Conservation (phyloP, 2,888 invertebrate species). For the Glaucopsyche alexis region DNA sequence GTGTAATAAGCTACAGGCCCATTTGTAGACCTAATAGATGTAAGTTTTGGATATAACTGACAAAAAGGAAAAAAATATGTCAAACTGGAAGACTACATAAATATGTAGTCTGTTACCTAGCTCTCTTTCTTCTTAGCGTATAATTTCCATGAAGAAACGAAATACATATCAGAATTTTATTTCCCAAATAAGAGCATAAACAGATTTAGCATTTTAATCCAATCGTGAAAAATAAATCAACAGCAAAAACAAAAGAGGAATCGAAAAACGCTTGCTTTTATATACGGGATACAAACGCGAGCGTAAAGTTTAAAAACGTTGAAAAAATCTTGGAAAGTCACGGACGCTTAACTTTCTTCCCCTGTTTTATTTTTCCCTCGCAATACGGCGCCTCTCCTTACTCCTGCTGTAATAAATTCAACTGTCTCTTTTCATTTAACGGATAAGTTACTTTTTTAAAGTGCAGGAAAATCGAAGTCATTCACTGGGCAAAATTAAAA, state of each 20-base stretch:
- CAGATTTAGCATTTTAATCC: slow-evolving; percentile 9
- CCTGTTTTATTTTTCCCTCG: slow-evolving; percentile 75
- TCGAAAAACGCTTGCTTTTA: slow-evolving; percentile 67
- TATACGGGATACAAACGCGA: slow-evolving; percentile 60
- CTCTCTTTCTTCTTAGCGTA: background rate
- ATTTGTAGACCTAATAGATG: background rate
- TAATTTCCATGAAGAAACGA: background rate
- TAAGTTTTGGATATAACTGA: background rate
- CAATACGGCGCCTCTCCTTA: slow-evolving; percentile 53
- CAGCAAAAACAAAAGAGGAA: slow-evolving; percentile 61
- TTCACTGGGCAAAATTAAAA: slow-evolving; percentile 73
- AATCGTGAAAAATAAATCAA: slow-evolving; percentile 16
- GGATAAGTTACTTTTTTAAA: slow-evolving; percentile 79
- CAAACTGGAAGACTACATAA: too few relatives aligned
- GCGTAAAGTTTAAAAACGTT: slow-evolving; percentile 76
- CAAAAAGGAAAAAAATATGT: background rate
- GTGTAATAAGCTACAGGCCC: background rate
- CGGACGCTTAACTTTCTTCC: slow-evolving; percentile 81
- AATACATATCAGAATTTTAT: background rate
- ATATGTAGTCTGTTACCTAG: too few relatives aligned
- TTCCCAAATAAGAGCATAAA: slow-evolving; percentile 1
- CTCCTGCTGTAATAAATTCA: slow-evolving; percentile 48
- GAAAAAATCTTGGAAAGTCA: slow-evolving; percentile 80
- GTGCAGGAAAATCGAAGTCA: slow-evolving; percentile 76
- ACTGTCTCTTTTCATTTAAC: slow-evolving; percentile 62